These are phyloP conservation scores for Eunapius fragilis DNA, from an alignment of 37 sponge, comb jelly and placozoan genomes.

Conservation along the genomic window DNA sequence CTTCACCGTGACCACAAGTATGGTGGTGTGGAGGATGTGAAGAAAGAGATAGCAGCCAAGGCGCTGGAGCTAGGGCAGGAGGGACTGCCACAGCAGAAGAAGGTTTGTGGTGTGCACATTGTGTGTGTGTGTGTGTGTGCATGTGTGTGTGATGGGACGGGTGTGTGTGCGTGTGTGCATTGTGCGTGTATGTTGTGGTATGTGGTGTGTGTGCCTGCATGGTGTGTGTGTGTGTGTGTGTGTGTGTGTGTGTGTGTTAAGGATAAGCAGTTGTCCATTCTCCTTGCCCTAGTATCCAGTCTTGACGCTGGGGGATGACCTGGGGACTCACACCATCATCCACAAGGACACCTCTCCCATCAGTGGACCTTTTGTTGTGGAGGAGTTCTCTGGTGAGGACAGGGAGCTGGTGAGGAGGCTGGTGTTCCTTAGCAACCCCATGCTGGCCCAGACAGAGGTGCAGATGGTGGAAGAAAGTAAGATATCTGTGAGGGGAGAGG, in stretches of 20 bases:
- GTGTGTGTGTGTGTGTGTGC: not conserved
- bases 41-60: slow-evolving; percentile 67
- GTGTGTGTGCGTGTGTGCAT: too few relatives aligned
- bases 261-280: too few relatives aligned
- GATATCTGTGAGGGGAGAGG: not conserved
- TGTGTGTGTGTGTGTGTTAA: not conserved
- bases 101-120: slow-evolving; percentile 2
- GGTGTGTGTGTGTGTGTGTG: too few relatives aligned
- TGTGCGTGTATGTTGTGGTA: not conserved
- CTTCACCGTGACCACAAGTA: slow-evolving; percentile 78
- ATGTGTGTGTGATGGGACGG: too few relatives aligned
- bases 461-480: slow-evolving; percentile 47
- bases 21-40: slow-evolving; percentile 59
- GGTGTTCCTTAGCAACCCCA: slow-evolving; percentile 56
- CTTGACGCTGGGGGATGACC: slow-evolving; percentile 72
- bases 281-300: slow-evolving; percentile 63
- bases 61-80: slow-evolving; percentile 64
- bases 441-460: slow-evolving; percentile 78
- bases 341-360: slow-evolving; percentile 55
- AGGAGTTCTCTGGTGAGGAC: slow-evolving; percentile 55
- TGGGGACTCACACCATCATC: slow-evolving; percentile 59
- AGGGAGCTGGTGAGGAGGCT: slow-evolving; percentile 56
- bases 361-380: slow-evolving; percentile 82
- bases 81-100: slow-evolving; percentile 21
- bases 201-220: too few relatives aligned